Evolutionary conservation across 2,888 invertebrate genomes (phyloP), one percentile per base, ranked within the genome.

Genomic region (Malthinus seriepunctatus): DNA sequence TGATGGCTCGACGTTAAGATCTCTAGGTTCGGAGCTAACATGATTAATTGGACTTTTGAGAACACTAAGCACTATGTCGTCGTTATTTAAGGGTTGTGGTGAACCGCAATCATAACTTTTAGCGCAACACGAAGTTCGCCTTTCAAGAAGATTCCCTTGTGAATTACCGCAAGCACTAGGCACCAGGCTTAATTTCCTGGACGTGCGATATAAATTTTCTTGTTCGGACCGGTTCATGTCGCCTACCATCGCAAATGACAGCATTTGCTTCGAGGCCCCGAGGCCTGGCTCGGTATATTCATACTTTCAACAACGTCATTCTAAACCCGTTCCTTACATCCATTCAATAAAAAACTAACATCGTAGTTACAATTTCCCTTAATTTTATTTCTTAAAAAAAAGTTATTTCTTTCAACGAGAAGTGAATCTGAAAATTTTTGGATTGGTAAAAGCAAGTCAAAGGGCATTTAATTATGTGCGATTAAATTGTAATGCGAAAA

Each of bases 151-250:
- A 53, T 65, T 65, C 23, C 67, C 68, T 51, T 64, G 65, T 34
- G 69, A 59, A 42, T 68, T 67, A 49, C 67, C 67, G 10, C 70
- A 62, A 45, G 70, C 67, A 47, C 71, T 71, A 34, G 79, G 79
- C 47, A 78, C 79, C 70, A 80, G 69, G 68, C 79, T 82, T 60
- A 86, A 78, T 71, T 84, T 84, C 65, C 85, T 81, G 67, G 85
- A 85, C 71, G 85, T 85, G 67, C 86, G 79, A 72, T 83, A 86
- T 67, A 86, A 77, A 68, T 80, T 83, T 72, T 85, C 85, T 77
- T 86, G 85, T 73, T 86, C 86, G 63, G 83, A 84, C 60, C 85
- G 82, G 79, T 86, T 86, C 86, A 86, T 86, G 70, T 79, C 80
- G 71, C 71, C 69, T 70, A 72, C 67, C 77, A 80, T 78, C 70